phyloP scores from a whole-genome alignment of 2,888 invertebrate species.

The Crioceris asparagi region DNA sequence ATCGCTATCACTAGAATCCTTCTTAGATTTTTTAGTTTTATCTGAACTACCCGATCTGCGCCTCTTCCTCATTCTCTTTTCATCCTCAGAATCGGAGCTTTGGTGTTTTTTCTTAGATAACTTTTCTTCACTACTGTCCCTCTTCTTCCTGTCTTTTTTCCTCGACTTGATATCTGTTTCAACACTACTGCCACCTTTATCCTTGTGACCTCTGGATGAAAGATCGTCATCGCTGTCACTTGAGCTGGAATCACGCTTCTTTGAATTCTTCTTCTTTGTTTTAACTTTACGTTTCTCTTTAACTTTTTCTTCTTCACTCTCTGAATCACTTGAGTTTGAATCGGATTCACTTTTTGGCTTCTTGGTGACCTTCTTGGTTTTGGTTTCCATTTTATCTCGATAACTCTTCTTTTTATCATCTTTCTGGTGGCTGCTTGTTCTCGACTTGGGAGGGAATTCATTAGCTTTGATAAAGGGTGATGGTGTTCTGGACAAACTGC shows the following conservation, averaged over 20 bases:
- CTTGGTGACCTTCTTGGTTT: constrained; percentile 36
- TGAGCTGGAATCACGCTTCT: constrained; percentile 42
- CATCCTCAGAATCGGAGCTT: constrained; percentile 49
- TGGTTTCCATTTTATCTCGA: constrained; percentile 28
- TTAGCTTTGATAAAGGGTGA: constrained; percentile 70
- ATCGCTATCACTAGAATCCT: constrained; percentile 35
- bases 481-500: constrained; percentile 74
- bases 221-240: constrained; percentile 36
- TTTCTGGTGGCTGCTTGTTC: constrained; percentile 30
- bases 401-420: constrained; percentile 40
- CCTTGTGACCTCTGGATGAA: constrained; percentile 37
- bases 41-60: constrained; percentile 38
- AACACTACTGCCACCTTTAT: constrained; percentile 41
- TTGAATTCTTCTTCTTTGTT: constrained; percentile 28
- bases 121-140: constrained; percentile 43
- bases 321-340: constrained; percentile 35
- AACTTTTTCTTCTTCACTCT: constrained; percentile 33
- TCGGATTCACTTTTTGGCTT: constrained; percentile 34
- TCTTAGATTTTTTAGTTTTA: constrained; percentile 40
- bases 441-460: constrained; percentile 42
- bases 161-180: constrained; percentile 38
- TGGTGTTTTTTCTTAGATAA: constrained; percentile 45
- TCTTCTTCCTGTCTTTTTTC: constrained; percentile 40
- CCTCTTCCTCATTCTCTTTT: constrained; percentile 46
- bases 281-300: constrained; percentile 30